Base-by-base conservation (phyloP, 1,140 invertebrate genomes). In the Drosophila ambigua region DNA sequence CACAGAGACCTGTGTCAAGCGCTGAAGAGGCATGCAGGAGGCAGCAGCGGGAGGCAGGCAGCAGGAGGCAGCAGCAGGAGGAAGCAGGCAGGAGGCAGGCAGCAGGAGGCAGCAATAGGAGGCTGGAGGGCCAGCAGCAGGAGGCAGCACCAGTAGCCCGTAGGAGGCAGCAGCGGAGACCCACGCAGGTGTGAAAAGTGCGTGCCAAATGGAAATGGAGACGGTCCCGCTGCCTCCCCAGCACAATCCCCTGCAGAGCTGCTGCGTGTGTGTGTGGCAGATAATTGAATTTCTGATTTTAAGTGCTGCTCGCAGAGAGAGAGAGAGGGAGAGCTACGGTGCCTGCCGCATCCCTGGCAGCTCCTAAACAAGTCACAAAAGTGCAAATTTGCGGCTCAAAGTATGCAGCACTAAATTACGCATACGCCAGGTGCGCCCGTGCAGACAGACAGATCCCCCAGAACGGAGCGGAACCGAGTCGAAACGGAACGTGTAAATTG, bases 211-310 rank as follows among this genome's bases (percentile, higher is more conserved):
- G 78, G 57, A 72, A 67, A 39, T 39, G 35, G 35, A 39, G 31
- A 35, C 31, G 9, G 8, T 3, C 8, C 31, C 8, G 5, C 3
- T 31, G 2, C 28, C 28, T 31, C 28, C 7, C 28, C 31, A 11
- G 4, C 31, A 55, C 23, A 41, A 31, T 20, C 8, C 26, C 23
- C 43, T 9, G 5, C 0, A 28, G 26, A 28, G 31, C 55, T 39
- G 41, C 8, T 41, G 55, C 48, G 63, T 58, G 66, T 72, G 66
- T 72, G 72, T 65, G 61, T 68, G 48, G 53, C 51, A 76, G 77
- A 79, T 87, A 87, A 87, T 87, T 87, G 82, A 87, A 87, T 87
- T 87, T 73, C 66, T 87, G 83, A 87, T 87, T 87, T 87, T 88
- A 88, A 87, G 82, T 87, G 79, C 78, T 87, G 66, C 65, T 61